Evolutionary conservation across 2,113 vertebrate species (phyloP), one percentile per base, ranked within the genome.

Genomic region (Stigmatopora argus): DNA sequence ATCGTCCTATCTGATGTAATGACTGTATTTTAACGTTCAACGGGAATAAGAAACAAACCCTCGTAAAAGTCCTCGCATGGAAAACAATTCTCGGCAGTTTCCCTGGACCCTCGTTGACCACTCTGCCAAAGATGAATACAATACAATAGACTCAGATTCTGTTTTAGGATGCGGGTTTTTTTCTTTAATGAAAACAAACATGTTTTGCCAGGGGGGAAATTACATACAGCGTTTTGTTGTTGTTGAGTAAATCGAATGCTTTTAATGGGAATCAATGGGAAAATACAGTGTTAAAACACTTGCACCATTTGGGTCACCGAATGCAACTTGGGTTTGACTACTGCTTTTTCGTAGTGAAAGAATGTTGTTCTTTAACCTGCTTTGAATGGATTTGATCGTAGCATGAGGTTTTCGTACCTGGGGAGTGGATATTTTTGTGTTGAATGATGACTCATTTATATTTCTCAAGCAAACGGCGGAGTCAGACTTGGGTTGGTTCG

Each of bases 21-120:
- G 5, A 45, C 41, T 61, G 41, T 45, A 19, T 44, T 45, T 14
- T 14, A 23, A 19, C 41, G 3, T 21, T 12, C 21, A 38, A 61
- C 12, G 19, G 19, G 59, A 38, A 12, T 1, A 6, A 38, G 4
- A 35, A 59, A 59, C 17, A n/a, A 38, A 15, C 7, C 1, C 34
- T 59, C 59, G 41, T 45, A 61, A 61, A 61, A 61, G 41, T 45
- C 59, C 59, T 23, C 19, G 41, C 11, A 13, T 61, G 59, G 41
- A 41, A 61, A 61, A 45, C 7, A 23, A 19, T 60, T 61, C n/a
- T 41, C 7, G 11, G 41, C 13, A 5, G 59, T 8, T 5, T 61
- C 59, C 59, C 59, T 8, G 5, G 59, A 23, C 12, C 41, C 59
- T 45, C 19, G 19, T 45, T 45, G 41, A 61, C 11, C 19, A 46